These are phyloP conservation scores for Drosophila testacea DNA, from an alignment of 2,888 invertebrate genomes.

Conservation along the genomic window DNA sequence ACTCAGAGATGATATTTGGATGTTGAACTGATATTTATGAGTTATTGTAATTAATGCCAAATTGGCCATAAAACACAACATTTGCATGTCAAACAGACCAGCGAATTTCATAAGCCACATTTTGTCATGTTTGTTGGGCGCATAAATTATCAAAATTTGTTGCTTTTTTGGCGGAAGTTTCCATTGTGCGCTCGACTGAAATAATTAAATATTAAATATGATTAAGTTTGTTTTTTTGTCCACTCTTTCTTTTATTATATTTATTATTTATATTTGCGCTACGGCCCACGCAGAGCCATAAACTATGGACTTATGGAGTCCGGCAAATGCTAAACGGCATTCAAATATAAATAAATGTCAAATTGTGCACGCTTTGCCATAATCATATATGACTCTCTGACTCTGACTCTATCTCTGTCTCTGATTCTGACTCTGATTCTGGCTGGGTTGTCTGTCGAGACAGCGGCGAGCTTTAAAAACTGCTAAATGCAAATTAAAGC, in stretches of 20 bases:
- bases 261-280: conserved; percentile 18
- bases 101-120: conserved; percentile 57
- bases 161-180: conserved; percentile 64
- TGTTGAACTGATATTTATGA: conserved; percentile 33
- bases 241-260: conserved; percentile 11
- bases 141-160: conserved; percentile 44
- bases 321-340: conserved; percentile 74
- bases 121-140: conserved; percentile 39
- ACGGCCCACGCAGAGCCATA: conserved; percentile 70
- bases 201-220: conserved; percentile 79
- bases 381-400: conserved; percentile 54
- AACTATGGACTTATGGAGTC: conserved; percentile 66
- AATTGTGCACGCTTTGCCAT: conserved; percentile 75
- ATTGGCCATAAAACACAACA: conserved; percentile 79
- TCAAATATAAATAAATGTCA: conserved; percentile 79
- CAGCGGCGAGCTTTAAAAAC: conserved; percentile 40
- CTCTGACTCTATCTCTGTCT: conserved; percentile 16
- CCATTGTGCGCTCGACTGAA: conserved; percentile 71
- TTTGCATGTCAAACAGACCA: conserved; percentile 74
- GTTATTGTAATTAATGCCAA: conserved; percentile 77
- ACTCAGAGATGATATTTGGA: conserved; percentile 12
- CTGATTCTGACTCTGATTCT: neutral
- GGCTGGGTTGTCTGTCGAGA: neutral
- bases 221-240: conserved; percentile 49
- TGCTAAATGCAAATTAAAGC: conserved; percentile 78